These are phyloP conservation scores for Eleginops maclovinus DNA, from an alignment of 2,113 vertebrate genomes.

Conservation along the genomic window DNA sequence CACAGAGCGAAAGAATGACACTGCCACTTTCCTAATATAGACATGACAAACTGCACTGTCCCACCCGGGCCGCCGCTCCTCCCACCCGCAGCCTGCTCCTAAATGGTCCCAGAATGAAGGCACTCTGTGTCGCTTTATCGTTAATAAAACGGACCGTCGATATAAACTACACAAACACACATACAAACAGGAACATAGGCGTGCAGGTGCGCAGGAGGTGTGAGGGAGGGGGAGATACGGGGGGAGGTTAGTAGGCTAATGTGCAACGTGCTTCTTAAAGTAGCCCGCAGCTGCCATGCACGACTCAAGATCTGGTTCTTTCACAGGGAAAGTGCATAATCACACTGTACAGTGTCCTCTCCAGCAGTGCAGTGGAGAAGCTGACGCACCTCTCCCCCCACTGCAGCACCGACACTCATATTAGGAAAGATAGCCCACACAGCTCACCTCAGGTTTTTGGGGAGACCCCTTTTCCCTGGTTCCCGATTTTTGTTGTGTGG, in stretches of 20 bases:
- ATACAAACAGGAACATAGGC: background rate
- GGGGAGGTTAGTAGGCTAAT: background rate
- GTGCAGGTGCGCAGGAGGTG: background rate
- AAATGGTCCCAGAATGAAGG: conserved; percentile 64
- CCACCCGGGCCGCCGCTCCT: conserved; percentile 49
- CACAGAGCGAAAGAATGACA: conserved; percentile 75
- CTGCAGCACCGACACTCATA: conserved; percentile 54
- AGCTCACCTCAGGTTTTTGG: conserved; percentile 79
- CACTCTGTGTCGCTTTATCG: conserved; percentile 18
- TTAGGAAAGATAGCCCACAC: conserved; percentile 12
- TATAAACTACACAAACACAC: conserved; percentile 28
- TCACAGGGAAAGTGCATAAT: conserved; percentile 16
- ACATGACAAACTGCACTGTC: conserved; percentile 80
- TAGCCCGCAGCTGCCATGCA: conserved; percentile 47
- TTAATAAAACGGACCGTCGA: conserved; percentile 25
- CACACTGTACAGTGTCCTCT: background rate
- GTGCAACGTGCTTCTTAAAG: conserved; percentile 42
- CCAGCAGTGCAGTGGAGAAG: conserved; percentile 50
- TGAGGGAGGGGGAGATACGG: background rate
- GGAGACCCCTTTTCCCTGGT: conserved; percentile 70
- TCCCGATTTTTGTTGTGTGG: conserved; percentile 1
- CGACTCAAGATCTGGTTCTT: conserved; percentile 20
- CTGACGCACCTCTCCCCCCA: conserved; percentile 55
- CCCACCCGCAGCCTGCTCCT: conserved; percentile 41
- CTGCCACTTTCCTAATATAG: conserved; percentile 92